Evolutionary conservation across 1,140 invertebrate species (phyloP), one percentile per base, ranked within the genome.

Genomic region (Pachypsylla venusta): DNA sequence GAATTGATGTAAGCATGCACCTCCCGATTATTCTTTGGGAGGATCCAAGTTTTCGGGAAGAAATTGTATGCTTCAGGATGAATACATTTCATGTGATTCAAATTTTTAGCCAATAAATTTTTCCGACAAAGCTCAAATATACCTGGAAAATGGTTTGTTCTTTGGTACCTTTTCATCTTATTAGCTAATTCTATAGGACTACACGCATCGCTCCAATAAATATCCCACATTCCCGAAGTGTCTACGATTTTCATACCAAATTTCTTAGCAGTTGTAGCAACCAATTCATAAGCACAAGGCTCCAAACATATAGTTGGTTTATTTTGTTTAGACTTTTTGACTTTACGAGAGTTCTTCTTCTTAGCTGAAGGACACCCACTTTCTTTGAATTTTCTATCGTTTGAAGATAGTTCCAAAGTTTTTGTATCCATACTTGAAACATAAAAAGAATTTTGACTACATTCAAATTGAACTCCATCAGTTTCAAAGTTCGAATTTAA

Each of bases 21-120:
- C 13, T n/a, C 0, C 13, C n/a, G 76, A 79, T 76, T 89, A 85
- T 93, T 89, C n/a, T 85, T 81, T 35, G 91, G 90, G 59, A 94
- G 77, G 72, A 86, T 89, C 89, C 89, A 94, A n/a, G 89, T 89
- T 75, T 85, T 89, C 2, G 91, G 90, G 70, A 89, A 93, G 70
- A 93, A 88, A 66, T 85, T 87, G 68, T 93, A 94, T 59, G 92
- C 88, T 65, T 85, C 83, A 0, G 89, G 88, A 71, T 87, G 93
- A 25, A 86, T 68, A 71, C 87, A 85, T 54, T 81, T 72, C 89
- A 93, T 90, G 60, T 88, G 77, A 70, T 88, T 91, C 54, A 93
- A 75, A 70, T 92, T 92, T 57, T 86, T 71, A 5, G 88, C 86
- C 5, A 93, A 71, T 42, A 90, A 71, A 75, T 92, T 88, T 73